phyloP scores from a whole-genome alignment of 2,888 invertebrate species.

The Ennomos erosarius region DNA sequence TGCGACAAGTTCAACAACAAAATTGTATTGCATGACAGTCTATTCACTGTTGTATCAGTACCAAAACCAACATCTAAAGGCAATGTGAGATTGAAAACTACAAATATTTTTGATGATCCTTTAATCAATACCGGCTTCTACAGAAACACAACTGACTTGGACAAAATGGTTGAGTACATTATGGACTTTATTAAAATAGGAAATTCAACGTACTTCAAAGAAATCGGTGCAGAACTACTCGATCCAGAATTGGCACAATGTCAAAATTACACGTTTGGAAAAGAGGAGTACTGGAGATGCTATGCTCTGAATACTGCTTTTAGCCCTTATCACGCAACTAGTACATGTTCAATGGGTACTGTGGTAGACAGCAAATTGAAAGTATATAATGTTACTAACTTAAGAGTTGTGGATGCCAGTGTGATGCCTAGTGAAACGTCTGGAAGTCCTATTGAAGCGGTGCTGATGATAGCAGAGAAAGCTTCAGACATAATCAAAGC shows the following conservation, averaged over 20 bases:
- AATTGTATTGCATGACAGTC: conserved; percentile 32
- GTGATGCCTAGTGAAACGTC: conserved; percentile 85
- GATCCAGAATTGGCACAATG: conserved; percentile 37
- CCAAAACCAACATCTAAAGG: conserved; percentile 81
- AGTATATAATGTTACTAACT: conserved; percentile 79
- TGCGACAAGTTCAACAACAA: conserved; percentile 41
- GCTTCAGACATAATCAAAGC: conserved; percentile 54
- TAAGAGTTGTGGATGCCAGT: conserved; percentile 87
- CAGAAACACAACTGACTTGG: conserved; percentile 74
- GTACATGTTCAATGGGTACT: conserved; percentile 43
- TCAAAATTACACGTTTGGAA: conserved; percentile 3
- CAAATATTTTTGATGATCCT: conserved; percentile 82
- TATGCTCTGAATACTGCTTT: conserved; percentile 30
- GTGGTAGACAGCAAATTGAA: conserved; percentile 42
- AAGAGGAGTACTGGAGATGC: conserved; percentile 36
- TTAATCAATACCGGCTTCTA: conserved; percentile 85
- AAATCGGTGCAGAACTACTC: conserved; percentile 55
- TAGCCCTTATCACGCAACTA: conserved; percentile 30
- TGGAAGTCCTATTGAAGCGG: conserved; percentile 85
- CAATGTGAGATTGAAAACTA: conserved; percentile 76
- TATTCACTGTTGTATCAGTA: conserved; percentile 26
- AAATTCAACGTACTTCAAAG: conserved; percentile 65
- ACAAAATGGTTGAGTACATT: conserved; percentile 64
- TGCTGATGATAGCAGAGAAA: conserved; percentile 86
- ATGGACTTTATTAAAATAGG: conserved; percentile 57